Base-by-base conservation (phyloP, 2,113 vertebrate genomes). In the Sander vitreus region DNA sequence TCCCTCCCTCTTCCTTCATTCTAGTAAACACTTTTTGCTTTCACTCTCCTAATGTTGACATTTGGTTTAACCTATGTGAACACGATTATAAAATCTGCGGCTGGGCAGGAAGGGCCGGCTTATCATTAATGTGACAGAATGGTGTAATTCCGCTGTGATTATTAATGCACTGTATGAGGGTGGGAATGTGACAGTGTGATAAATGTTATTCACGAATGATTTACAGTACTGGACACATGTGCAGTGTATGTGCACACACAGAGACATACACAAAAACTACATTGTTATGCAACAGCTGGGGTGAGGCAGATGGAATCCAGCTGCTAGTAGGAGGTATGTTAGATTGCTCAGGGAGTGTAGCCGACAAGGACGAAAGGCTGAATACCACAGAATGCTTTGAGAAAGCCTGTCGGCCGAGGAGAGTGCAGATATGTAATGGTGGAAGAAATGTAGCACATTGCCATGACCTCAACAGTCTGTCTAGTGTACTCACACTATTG, bases 301-400 rank as follows among this genome's bases (percentile, higher is more conserved):
- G 53, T 47, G 64, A 50, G 73, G 69, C 77, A 73, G 72, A 88
- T 85, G 30, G 66, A 85, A 54, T 80, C 85, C 83, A 89, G 86
- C 81, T 90, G 84, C n/a, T 58, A 0, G 50, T 45, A 76, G 64
- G 72, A 74, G 67, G 71, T 33, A 54, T 68, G 75, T 58, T 43
- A 51, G 74, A 75, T 62, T 72, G 53, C 65, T 66, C 69, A 66
- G 57, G 73, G 64, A 80, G 60, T 69, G 36, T 57, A 69, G 53
- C 85, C 50, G 13, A 74, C 54, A 58, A 78, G 69, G 59, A 62
- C 25, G 2, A 80, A 84, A 70, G 59, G 51, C 18, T 39, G 69
- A 73, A 64, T 63, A 65, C 36, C 71, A 76, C 55, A 30, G 33
- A 84, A 86, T 85, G 79, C 50, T 85, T 85, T 76, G 77, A 63